phyloP scores from a whole-genome alignment of 2,113 vertebrate genomes.

The Oostethus manadensis region DNA sequence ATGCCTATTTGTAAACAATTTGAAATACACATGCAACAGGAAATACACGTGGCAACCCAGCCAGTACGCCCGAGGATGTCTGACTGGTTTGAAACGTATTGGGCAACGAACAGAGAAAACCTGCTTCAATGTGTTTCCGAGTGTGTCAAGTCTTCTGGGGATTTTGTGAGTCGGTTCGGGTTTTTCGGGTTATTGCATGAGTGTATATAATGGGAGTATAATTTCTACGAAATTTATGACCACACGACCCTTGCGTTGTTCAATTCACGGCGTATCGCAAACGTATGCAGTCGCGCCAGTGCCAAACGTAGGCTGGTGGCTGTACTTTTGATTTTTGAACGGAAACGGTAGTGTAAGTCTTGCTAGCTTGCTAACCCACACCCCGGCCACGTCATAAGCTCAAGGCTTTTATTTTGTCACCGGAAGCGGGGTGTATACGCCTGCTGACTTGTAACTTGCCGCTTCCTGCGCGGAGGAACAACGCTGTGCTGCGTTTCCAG shows the following conservation, averaged over 20 bases:
- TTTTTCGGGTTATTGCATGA: no score
- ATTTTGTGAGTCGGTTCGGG: no score
- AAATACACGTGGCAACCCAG: neutral
- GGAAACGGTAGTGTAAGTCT: neutral
- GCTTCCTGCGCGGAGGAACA: no score
- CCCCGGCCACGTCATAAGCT: no score
- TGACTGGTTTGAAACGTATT: constrained; percentile 34
- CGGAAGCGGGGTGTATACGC: neutral
- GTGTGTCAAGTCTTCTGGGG: no score
- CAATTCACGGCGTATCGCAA: neutral
- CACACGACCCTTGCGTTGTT: no score
- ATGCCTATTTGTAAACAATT: no score
- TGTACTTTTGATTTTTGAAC: neutral
- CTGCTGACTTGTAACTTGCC: neutral
- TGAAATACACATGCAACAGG: no score
- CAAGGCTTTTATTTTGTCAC: neutral
- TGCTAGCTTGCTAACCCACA: neutral
- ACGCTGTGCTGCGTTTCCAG: neutral
- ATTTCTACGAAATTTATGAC: no score
- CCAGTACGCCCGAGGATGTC: constrained; percentile 1
- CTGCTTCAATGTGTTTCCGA: constrained; percentile 1
- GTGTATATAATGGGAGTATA: no score
- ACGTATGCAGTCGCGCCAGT: neutral
- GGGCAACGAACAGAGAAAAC: constrained; percentile 32
- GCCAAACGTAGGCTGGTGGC: neutral